phyloP scores from a whole-genome alignment of 2,888 invertebrate species.

The Eurytoma californica region DNA sequence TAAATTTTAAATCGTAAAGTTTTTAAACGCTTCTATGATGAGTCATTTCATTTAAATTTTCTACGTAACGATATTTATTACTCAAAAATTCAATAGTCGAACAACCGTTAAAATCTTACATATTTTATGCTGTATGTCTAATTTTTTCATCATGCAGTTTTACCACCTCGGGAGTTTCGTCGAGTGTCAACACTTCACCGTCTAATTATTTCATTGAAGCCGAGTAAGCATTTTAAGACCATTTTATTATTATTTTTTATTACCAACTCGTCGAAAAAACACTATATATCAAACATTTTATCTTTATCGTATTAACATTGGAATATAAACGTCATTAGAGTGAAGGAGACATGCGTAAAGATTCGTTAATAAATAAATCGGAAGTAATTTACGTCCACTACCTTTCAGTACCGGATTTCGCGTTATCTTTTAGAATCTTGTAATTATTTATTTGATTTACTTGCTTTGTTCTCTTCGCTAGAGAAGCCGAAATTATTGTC shows the following conservation, averaged over 20 bases:
- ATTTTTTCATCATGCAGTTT: neutral
- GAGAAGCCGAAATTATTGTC: conserved; percentile 45
- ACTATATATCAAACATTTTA: conserved; percentile 30
- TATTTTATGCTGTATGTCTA: too few species aligned
- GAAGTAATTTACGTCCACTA: conserved; percentile 36
- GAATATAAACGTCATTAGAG: conserved; percentile 30
- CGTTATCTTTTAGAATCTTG: conserved; percentile 33
- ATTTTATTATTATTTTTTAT: neutral
- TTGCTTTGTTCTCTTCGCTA: conserved; percentile 15
- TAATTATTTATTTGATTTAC: conserved; percentile 31
- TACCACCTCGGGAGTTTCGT: conserved; percentile 14
- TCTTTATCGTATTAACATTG: conserved; percentile 27
- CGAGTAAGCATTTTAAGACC: conserved; percentile 1
- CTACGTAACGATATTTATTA: neutral
- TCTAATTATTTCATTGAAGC: conserved; percentile 16
- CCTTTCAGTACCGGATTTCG: conserved; percentile 23
- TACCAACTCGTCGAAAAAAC: conserved; percentile 21
- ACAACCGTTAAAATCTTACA: too few species aligned
- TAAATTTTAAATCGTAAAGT: conserved; percentile 2
- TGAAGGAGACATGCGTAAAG: conserved; percentile 19
- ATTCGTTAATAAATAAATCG: conserved; percentile 4
- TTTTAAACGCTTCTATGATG: neutral
- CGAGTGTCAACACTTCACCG: neutral
- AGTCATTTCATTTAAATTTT: neutral
- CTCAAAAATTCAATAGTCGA: too few species aligned